These are phyloP conservation scores for Tetrao urogallus DNA, from an alignment of 2,113 vertebrate species.

Conservation along the genomic window DNA sequence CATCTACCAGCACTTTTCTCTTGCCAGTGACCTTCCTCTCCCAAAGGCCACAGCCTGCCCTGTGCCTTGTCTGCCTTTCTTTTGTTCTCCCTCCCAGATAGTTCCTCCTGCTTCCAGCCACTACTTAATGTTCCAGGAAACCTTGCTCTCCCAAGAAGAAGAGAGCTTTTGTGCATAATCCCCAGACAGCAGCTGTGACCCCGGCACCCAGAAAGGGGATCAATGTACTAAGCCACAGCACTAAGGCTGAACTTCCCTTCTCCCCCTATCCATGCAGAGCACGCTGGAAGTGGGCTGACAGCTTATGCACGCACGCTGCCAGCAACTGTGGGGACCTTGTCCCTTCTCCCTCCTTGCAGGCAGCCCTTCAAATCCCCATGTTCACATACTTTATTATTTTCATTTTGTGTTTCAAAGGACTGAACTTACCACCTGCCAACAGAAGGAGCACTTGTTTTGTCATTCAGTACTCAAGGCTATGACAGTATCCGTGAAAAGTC, in stretches of 20 bases:
- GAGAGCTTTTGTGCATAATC: conserved; percentile 64
- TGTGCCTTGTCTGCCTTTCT: background rate
- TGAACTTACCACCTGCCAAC: conserved; percentile 53
- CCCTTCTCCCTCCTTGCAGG: background rate
- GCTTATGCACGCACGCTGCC: background rate
- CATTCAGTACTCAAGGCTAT: background rate
- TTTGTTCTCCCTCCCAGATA: conserved; percentile 38
- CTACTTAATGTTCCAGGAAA: conserved; percentile 67
- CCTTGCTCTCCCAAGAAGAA: conserved; percentile 52
- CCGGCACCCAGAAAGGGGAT: conserved; percentile 50
- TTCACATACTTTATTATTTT: conserved; percentile 7
- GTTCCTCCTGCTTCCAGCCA: conserved; percentile 47
- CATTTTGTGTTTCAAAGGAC: conserved; percentile 17
- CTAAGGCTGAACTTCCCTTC: conserved; percentile 61
- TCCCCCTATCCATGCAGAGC: background rate
- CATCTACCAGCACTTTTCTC: background rate
- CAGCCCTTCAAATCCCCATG: conserved; percentile 5
- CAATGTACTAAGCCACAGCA: conserved; percentile 39
- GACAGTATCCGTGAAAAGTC: conserved; percentile 29
- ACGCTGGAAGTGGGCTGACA: background rate
- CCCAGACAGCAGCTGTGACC: conserved; percentile 73
- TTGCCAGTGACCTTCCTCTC: background rate
- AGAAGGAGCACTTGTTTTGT: conserved; percentile 44
- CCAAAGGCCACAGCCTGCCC: background rate
- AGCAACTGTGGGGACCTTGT: conserved; percentile 38